Conservation (phyloP, 2,797 vertebrate genomes). For the Tympanoctomys barrerae region DNA sequence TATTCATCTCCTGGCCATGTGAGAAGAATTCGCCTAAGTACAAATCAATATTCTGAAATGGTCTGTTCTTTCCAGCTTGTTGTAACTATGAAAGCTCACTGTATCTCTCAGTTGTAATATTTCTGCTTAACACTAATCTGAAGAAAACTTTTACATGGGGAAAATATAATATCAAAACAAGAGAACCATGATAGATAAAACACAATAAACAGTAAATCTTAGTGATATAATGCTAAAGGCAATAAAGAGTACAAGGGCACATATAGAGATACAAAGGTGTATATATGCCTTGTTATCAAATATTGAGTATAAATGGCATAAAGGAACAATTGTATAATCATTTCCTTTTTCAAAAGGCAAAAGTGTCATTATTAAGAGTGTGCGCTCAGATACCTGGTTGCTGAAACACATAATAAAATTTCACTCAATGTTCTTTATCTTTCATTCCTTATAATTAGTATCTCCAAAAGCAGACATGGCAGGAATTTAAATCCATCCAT, state of each 20-base stretch:
- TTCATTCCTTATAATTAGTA: background rate
- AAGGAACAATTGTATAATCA: background rate
- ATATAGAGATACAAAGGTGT: background rate
- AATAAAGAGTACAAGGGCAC: background rate
- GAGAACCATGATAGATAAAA: background rate
- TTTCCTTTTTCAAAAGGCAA: background rate
- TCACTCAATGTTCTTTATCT: background rate
- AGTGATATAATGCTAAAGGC: background rate
- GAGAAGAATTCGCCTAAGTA: slow-evolving; percentile 3
- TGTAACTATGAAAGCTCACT: background rate
- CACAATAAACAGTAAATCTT: background rate
- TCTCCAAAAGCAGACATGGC: background rate
- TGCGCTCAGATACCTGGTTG: background rate
- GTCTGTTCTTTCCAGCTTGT: background rate
- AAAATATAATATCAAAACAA: background rate
- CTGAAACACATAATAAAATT: background rate
- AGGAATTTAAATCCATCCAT: background rate
- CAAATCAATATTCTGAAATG: slow-evolving; percentile 56
- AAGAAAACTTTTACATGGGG: background rate
- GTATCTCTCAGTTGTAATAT: background rate
- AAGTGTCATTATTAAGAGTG: background rate
- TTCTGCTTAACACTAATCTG: background rate
- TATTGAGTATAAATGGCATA: background rate
- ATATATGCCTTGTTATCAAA: background rate
- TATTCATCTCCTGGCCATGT: background rate